Base-by-base conservation (phyloP, 2,888 invertebrate genomes). In the Dorcus hopei region DNA sequence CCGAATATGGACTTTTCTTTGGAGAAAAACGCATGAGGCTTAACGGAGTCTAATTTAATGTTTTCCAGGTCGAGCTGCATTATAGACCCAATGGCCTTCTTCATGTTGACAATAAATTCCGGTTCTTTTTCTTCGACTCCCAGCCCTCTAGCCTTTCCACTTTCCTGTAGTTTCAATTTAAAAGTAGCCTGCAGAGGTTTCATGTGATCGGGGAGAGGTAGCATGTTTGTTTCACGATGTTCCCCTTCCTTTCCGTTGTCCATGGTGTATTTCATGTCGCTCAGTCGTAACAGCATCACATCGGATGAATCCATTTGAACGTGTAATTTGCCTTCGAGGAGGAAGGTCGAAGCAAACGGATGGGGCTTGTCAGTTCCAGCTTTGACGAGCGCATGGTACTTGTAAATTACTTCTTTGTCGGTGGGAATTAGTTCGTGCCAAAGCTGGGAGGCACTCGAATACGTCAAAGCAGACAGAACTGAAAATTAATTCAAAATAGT, bases 321-420 rank as follows among this genome's bases (percentile, higher is more conserved):
- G 48, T 74, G 71, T n/a, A 80, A 62, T 49, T 70, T 67, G 41
- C 77, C 79, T 8, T 71, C 62, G 7, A 80, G 67, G 2, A 66
- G 59, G 61, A 76, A 77, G 39, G 75, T 67, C 2, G 79, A 79
- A 3, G 71, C 73, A 52, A 68, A 75, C 0, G 70, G 58, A 16
- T 59, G 61, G 6, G 80, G 79, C 3, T 74, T 63, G 23, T 74
- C 64, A 14, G 74, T 70, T 7, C 76, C 78, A n/a, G 76, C 70
- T 58, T 74, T 75, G 23, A 78, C 70, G 49, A 72, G 68, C n/a
- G 74, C 77, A 51, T 72, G 65, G 61, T 79, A 81, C 39, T 74
- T 70, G 68, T 78, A 81, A 45, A 74, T 65, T 16, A 75, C 53
- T 55, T 82, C 82, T 65, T 83, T 79, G 45, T 79, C 83, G 72